These are phyloP conservation scores for Stratiolaelaps scimitus DNA, from an alignment of 1,140 invertebrate genomes.

Conservation along the genomic window DNA sequence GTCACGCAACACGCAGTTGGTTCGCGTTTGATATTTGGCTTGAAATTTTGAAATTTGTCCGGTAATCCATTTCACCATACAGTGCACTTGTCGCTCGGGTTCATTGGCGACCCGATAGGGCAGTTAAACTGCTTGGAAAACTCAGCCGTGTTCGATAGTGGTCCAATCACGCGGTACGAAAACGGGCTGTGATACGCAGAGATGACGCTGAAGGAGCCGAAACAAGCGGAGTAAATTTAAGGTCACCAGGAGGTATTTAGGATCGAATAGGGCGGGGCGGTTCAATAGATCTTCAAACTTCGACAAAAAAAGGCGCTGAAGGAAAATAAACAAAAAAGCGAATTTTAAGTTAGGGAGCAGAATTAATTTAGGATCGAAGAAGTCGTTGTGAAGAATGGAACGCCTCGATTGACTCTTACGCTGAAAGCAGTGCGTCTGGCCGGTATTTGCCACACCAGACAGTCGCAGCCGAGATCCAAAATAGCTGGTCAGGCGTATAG, in stretches of 20 bases:
- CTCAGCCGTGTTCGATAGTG: slow-evolving; percentile 75
- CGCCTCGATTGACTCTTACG: slow-evolving; percentile 41
- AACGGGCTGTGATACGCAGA: slow-evolving; percentile 38
- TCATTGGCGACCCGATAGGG: slow-evolving; percentile 64
- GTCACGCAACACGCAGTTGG: too few relatives aligned
- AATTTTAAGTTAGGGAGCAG: too few relatives aligned
- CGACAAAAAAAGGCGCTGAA: too few relatives aligned
- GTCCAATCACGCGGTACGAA: slow-evolving; percentile 54
- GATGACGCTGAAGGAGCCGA: slow-evolving; percentile 35
- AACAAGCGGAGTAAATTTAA: background rate
- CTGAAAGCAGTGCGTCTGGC: slow-evolving; percentile 52
- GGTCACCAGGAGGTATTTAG: background rate
- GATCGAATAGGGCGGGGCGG: background rate
- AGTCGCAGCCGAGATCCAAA: slow-evolving; percentile 73
- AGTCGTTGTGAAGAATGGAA: too few relatives aligned
- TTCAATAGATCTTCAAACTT: too few relatives aligned
- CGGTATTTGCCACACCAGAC: slow-evolving; percentile 55
- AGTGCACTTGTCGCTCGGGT: slow-evolving; percentile 75
- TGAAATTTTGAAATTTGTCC: too few relatives aligned
- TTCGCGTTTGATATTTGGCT: too few relatives aligned
- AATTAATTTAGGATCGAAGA: too few relatives aligned
- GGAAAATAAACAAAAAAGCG: too few relatives aligned
- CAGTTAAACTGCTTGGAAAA: slow-evolving; percentile 79
- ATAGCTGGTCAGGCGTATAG: slow-evolving; percentile 60
- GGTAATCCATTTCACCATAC: slow-evolving; percentile 68